Evolutionary conservation across 2,888 invertebrate species (phyloP).

Genomic region (Chymomyza caudatula): DNA sequence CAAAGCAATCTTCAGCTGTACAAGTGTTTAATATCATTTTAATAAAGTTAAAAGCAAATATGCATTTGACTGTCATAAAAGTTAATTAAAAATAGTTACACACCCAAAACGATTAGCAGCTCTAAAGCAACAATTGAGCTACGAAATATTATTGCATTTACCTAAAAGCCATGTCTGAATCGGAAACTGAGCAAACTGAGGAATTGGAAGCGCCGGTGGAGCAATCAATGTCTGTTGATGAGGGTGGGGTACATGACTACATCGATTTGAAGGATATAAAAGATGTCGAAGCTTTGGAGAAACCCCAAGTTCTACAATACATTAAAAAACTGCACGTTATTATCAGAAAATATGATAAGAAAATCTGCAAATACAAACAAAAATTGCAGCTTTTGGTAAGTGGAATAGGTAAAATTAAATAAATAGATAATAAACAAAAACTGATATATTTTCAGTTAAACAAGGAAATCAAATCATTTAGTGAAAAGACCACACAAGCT

Average conservation of each 20-base stretch:
- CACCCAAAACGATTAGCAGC: neutral
- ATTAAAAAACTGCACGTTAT: conserved; percentile 69
- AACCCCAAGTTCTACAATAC: conserved; percentile 62
- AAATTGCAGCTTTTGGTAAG: conserved; percentile 80
- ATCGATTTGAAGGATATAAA: conserved; percentile 42
- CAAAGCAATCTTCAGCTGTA: neutral
- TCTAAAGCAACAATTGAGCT: neutral
- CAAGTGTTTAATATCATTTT: neutral
- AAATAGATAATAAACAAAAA: neutral
- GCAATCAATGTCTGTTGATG: neutral
- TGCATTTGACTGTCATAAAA: neutral
- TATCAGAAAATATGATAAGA: conserved; percentile 79
- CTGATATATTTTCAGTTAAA: conserved; percentile 24
- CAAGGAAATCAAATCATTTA: conserved; percentile 20
- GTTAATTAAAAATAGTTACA: neutral
- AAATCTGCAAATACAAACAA: conserved; percentile 81
- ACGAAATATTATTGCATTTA: neutral
- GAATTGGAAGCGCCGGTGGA: neutral
- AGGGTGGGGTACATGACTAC: conserved; percentile 36
- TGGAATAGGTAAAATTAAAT: neutral
- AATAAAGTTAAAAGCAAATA: neutral
- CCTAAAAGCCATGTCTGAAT: neutral
- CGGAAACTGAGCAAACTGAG: neutral
- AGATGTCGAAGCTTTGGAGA: conserved; percentile 45
- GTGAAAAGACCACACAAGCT: conserved; percentile 21